Conservation (phyloP, 2,888 invertebrate genomes). For the Alcis repandata region DNA sequence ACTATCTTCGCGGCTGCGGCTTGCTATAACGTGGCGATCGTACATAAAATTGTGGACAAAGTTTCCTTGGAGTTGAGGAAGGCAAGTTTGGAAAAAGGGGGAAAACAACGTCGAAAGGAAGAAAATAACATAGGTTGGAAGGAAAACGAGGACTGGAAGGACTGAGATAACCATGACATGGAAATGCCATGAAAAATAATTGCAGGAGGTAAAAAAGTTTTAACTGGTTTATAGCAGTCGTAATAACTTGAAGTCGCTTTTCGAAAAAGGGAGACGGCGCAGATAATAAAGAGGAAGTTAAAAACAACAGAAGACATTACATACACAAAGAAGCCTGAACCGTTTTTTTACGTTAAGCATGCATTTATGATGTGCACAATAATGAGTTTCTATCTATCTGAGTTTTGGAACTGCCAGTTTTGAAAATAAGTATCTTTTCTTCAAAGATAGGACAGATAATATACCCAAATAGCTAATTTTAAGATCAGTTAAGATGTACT, state of each 20-base stretch:
- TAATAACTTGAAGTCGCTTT: not conserved
- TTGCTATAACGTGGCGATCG: conserved; percentile 59
- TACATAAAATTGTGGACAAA: conserved; percentile 8
- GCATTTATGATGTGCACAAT: too few relatives aligned
- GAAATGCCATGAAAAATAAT: too few relatives aligned
- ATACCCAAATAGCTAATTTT: not conserved
- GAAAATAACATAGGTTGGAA: not conserved
- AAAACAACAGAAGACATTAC: too few relatives aligned
- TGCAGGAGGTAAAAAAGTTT: not conserved
- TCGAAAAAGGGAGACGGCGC: too few relatives aligned
- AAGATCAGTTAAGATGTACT: not conserved
- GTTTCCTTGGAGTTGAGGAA: not conserved
- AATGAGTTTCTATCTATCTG: too few relatives aligned
- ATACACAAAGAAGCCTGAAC: too few relatives aligned
- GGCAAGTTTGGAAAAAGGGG: not conserved
- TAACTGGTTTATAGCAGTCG: not conserved
- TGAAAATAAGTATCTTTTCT: too few relatives aligned
- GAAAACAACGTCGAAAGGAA: not conserved
- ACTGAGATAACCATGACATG: not conserved
- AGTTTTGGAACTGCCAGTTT: too few relatives aligned
- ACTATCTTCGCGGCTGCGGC: conserved; percentile 89
- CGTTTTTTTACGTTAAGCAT: too few relatives aligned
- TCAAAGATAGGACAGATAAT: not conserved
- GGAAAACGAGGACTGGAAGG: not conserved
- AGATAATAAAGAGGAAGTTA: too few relatives aligned